Percentiles rank a stretch among this genome's conserved stretches.
Evolutionary conservation across 2,797 vertebrate species (phyloP).

Genomic region (Hippocampus kuda): DNA sequence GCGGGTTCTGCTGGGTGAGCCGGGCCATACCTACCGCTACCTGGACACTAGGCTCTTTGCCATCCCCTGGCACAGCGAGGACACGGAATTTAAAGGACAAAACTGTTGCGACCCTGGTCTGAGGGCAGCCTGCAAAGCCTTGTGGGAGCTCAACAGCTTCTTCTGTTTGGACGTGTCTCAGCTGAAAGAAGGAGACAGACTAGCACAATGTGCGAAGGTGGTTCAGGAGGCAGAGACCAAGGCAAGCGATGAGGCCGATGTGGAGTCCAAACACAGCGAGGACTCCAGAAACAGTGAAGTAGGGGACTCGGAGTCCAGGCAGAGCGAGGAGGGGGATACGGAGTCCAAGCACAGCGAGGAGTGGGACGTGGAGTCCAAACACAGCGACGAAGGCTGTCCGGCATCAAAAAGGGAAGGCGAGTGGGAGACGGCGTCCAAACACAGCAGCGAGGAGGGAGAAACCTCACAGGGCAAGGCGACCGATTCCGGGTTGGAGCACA

Average conservation of each 20-base stretch:
- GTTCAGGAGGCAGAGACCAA: constrained; percentile 40
- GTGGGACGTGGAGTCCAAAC: constrained; percentile 61
- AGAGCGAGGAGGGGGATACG: constrained; percentile 59
- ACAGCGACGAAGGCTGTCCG: constrained; percentile 60
- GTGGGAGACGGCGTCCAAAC: constrained; percentile 55
- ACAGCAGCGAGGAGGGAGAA: constrained; percentile 55
- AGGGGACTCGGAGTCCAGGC: constrained; percentile 50
- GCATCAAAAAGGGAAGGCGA: constrained; percentile 48
- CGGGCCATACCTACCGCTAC: constrained; percentile 90
- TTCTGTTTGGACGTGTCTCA: constrained; percentile 70
- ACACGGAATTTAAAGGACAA: constrained; percentile 51
- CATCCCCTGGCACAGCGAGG: constrained; percentile 82
- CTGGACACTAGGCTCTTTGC: constrained; percentile 91
- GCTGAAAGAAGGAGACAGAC: constrained; percentile 54
- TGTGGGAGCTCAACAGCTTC: constrained; percentile 85
- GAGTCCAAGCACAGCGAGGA: constrained; percentile 67
- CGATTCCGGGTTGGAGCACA: constrained; percentile 24
- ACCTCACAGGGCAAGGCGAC: constrained; percentile 33
- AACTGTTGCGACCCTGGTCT: constrained; percentile 75
- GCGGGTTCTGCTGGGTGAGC: constrained; percentile 81
- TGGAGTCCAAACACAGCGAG: constrained; percentile 61
- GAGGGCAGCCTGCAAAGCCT: constrained; percentile 75
- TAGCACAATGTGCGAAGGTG: constrained; percentile 39
- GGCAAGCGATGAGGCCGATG: constrained; percentile 51
- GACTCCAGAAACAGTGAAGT: constrained; percentile 63